Evolutionary conservation across 1,140 invertebrate genomes (phyloP).

Genomic region (Proctacanthus coquilletti): DNA sequence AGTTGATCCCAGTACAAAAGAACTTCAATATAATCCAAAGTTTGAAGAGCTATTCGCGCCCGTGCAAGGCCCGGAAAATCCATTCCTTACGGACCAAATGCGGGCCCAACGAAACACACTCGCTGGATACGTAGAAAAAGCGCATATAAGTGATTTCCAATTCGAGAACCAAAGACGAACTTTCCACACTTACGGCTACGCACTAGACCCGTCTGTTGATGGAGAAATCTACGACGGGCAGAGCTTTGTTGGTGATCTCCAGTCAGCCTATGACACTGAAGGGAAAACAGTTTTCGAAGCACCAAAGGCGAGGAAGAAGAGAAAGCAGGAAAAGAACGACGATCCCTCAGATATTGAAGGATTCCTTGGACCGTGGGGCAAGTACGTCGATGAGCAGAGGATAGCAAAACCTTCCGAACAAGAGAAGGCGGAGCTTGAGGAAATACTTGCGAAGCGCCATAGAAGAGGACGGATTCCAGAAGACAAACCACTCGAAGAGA

Average conservation of each 20-base stretch:
- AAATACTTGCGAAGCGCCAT: constrained; percentile 84
- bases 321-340: constrained; percentile 83
- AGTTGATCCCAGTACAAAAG: constrained; percentile 57
- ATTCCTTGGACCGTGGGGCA: constrained; percentile 94
- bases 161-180: constrained; percentile 97
- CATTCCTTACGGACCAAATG: constrained; percentile 79
- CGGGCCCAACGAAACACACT: constrained; percentile 78
- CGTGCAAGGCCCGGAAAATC: constrained; percentile 77
- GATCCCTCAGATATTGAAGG: constrained; percentile 86
- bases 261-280: constrained; percentile 43
- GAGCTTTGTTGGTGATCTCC: constrained; percentile 48
- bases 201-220: constrained; percentile 82
- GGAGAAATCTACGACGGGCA: constrained; percentile 40
- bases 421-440: constrained; percentile 81
- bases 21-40: constrained; percentile 83
- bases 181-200: constrained; percentile 91
- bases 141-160: constrained; percentile 92
- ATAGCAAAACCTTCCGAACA: constrained; percentile 81
- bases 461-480: constrained; percentile 63
- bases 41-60: constrained; percentile 93
- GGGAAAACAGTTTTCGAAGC: constrained; percentile 82
- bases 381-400: constrained; percentile 78
- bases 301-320: constrained; percentile 61
- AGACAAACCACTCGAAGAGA: constrained; percentile 88
- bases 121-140: constrained; percentile 87